Evolutionary conservation across 2,888 invertebrate species (phyloP).

Genomic region (Ormyrus thymus): DNA sequence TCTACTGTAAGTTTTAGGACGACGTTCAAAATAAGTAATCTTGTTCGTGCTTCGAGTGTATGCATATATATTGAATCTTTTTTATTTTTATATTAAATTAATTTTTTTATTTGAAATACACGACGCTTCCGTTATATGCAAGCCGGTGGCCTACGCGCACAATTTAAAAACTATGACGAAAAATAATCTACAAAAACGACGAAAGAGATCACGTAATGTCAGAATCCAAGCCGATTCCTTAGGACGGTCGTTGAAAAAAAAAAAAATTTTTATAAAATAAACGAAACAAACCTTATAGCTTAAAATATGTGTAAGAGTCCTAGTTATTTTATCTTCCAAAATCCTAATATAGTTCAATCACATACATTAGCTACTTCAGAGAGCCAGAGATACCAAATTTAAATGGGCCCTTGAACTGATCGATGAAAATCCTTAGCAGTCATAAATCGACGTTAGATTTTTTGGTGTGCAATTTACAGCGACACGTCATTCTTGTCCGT

Average conservation of each 20-base stretch:
- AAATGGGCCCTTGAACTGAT: conserved; percentile 25
- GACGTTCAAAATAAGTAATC: conserved; percentile 34
- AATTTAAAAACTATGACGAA: conserved; percentile 38
- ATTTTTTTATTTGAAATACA: conserved; percentile 53
- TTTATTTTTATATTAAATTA: conserved; percentile 55
- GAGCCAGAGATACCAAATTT: conserved; percentile 36
- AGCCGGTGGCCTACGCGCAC: conserved; percentile 59
- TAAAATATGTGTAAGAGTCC: conserved; percentile 38
- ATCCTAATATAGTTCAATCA: conserved; percentile 26
- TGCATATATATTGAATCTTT: conserved; percentile 50
- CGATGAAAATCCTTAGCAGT: conserved; percentile 26
- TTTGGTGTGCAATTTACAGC: not conserved
- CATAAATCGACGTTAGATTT: conserved; percentile 20
- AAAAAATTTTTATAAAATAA: conserved; percentile 45
- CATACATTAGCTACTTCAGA: conserved; percentile 41
- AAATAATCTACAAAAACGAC: conserved; percentile 14
- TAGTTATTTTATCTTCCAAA: conserved; percentile 52
- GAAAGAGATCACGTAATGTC: conserved; percentile 36
- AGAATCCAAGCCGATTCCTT: conserved; percentile 38
- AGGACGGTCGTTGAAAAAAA: conserved; percentile 35
- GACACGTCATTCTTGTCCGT: not conserved
- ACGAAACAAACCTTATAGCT: conserved; percentile 48
- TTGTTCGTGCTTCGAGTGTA: conserved; percentile 54
- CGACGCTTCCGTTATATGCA: conserved; percentile 56
- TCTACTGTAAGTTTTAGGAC: conserved; percentile 44